Percentiles rank a stretch among this genome's conserved stretches.
Conservation (phyloP, 2,113 vertebrate genomes). For the Hydropotes inermis region DNA sequence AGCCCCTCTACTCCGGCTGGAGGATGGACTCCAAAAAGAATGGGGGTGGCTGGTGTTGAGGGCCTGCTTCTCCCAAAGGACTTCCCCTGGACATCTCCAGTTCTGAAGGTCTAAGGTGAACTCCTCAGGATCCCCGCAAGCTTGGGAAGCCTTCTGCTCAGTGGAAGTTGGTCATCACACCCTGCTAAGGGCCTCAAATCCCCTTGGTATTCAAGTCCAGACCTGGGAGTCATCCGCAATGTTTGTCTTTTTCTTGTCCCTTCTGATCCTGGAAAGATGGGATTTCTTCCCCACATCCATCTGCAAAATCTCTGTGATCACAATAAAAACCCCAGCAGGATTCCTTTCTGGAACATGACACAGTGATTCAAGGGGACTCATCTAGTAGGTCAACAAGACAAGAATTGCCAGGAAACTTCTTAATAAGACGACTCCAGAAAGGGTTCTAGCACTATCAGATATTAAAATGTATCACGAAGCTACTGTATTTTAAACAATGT, state of each 20-base stretch:
- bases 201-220: neutral
- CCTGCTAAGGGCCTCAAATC: neutral
- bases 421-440: neutral
- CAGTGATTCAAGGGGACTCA: neutral
- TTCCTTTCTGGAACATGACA: neutral
- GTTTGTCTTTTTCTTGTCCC: neutral
- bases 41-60: neutral
- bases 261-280: neutral
- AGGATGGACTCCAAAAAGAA: neutral
- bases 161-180: neutral
- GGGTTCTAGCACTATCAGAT: neutral
- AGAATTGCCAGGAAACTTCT: neutral
- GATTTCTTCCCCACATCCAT: neutral
- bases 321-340: neutral
- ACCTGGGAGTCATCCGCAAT: neutral
- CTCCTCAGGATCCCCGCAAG: neutral
- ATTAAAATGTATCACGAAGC: neutral
- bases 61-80: neutral
- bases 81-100: neutral
- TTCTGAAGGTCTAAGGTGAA: neutral
- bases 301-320: neutral
- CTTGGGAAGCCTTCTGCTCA: neutral
- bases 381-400: neutral
- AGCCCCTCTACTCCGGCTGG: neutral
- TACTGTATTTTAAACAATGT: neutral